phyloP scores from a whole-genome alignment of 2,888 invertebrate species.

The Tholera decimalis region DNA sequence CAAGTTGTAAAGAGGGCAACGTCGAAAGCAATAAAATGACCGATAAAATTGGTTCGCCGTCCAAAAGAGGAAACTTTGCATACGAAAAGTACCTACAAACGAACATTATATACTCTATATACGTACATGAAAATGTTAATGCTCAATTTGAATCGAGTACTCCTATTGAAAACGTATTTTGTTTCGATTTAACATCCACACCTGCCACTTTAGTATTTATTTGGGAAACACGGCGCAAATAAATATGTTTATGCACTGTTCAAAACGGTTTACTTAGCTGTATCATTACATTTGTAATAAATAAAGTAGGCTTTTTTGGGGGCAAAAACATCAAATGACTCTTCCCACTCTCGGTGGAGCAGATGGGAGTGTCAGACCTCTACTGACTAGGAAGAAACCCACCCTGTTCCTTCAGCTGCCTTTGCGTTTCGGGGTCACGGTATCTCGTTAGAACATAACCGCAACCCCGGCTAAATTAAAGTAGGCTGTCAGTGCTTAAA shows the following conservation, averaged over 20 bases:
- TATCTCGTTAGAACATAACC: no score
- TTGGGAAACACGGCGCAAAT: constrained; percentile 25
- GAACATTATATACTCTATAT: constrained; percentile 56
- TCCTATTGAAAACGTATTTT: constrained; percentile 44
- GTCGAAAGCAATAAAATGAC: constrained; percentile 70
- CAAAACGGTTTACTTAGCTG: constrained; percentile 6
- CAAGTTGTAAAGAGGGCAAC: constrained; percentile 65
- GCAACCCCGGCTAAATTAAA: no score
- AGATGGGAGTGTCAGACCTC: no score
- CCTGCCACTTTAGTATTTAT: constrained; percentile 33
- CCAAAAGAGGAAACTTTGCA: constrained; percentile 70
- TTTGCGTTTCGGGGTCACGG: no score
- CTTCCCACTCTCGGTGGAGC: no score
- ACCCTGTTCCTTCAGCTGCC: no score
- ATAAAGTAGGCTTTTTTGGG: no score
- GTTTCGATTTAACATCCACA: constrained; percentile 45
- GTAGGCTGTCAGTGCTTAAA: not conserved
- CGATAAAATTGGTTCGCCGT: constrained; percentile 67
- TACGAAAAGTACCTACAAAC: constrained; percentile 64
- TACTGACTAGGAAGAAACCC: no score
- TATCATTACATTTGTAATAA: no score
- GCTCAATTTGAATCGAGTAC: constrained; percentile 45
- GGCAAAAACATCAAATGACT: no score
- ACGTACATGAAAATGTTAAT: constrained; percentile 56
- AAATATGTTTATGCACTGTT: constrained; percentile 11